Evolutionary conservation across 2,797 vertebrate genomes (phyloP), one percentile per base, ranked within the genome.

Genomic region (Iguana delicatissima): DNA sequence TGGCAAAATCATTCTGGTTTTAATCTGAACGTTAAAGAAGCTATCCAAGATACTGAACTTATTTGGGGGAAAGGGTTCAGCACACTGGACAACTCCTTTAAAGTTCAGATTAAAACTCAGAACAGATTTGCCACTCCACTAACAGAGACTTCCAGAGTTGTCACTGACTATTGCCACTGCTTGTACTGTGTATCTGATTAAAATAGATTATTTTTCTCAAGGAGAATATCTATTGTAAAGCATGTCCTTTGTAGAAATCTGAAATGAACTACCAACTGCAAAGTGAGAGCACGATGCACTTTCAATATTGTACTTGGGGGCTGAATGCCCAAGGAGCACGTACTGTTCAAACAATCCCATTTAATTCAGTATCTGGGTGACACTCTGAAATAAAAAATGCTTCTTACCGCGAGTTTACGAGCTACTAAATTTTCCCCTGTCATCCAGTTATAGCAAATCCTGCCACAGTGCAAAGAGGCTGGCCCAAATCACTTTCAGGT

Each of bases 261-360:
- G 35, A 38, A 62, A 83, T 83, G n/a, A n/a, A 82, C 62, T 9
- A 35, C 20, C 9, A 62, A 59, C n/a, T 35, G 20, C n/a, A 59
- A 59, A 59, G 55, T 57, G 32, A 35, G 20, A 35, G n/a, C 55
- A 38, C 8, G 38, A 38, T 42, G 80, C 32, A 38, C 32, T n/a
- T 69, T 32, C 67, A 69, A 69, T 32, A 57, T 20, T 55, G 29
- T 32, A 69, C 12, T 5, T 81, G 29, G 80, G 20, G 59, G 8
- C 29, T 55, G 55, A 10, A 59, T 35, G 80, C 80, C 6, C 64
- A 42, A 85, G 29, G 32, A n/a, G 50, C 12, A 18, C 2, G 32
- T 52, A n/a, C 42, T 72, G 29, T 85, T 52, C 84, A 50, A 85
- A 72, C n/a, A 85, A 72, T 85, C 32, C 84, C 84, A 85, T 85